Evolutionary conservation across 2,888 invertebrate species (phyloP).

Genomic region (Cerceris rybyensis): DNA sequence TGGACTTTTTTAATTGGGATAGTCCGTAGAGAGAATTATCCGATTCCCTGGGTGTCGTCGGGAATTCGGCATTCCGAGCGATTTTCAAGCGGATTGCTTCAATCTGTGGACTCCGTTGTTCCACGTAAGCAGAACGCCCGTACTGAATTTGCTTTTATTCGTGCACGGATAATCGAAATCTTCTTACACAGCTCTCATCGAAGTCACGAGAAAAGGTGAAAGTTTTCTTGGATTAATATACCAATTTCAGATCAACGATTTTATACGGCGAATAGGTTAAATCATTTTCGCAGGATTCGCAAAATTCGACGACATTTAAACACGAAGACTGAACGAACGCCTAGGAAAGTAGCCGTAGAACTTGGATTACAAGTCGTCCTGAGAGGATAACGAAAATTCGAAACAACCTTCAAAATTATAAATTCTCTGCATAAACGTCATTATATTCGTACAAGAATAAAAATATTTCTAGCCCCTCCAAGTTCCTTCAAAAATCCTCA

Average conservation of each 20-base stretch:
- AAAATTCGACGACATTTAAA: conserved; percentile 18
- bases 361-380: too few relatives aligned
- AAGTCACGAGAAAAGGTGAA: conserved; percentile 10
- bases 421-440: too few relatives aligned
- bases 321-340: background rate
- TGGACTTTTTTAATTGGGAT: background rate
- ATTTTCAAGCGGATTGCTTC: background rate
- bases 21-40: background rate
- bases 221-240: conserved; percentile 36
- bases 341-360: too few relatives aligned
- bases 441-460: too few relatives aligned
- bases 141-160: background rate
- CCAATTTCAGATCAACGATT: conserved; percentile 55
- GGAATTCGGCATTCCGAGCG: background rate
- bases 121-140: background rate
- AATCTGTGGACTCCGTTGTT: conserved; percentile 25
- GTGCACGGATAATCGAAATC: background rate
- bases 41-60: too few relatives aligned
- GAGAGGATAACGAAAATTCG: too few relatives aligned
- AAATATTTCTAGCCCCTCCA: too few relatives aligned
- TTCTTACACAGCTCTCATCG: conserved; percentile 9
- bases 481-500: too few relatives aligned
- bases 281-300: conserved; percentile 30
- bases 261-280: conserved; percentile 32
- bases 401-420: too few relatives aligned